A percentile compares a stretch with the other conserved stretches of the same genome.
phyloP scores from a whole-genome alignment of 2,797 vertebrate genomes.

The Tiaroga cobitis region DNA sequence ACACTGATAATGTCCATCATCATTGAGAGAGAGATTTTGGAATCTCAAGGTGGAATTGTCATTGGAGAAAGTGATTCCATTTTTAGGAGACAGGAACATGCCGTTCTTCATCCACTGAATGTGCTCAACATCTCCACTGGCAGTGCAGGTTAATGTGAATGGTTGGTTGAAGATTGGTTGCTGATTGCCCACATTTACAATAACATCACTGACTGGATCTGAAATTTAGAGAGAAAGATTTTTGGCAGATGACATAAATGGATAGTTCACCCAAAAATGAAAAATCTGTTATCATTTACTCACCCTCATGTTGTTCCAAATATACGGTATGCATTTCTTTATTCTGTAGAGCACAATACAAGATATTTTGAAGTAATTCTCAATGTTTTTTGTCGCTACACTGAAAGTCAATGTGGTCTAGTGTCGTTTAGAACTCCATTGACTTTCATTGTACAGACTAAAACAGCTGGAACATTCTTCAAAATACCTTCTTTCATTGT shows the following conservation, averaged over 20 bases:
- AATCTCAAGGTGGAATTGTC: constrained; percentile 67
- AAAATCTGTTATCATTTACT: neutral
- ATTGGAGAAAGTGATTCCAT: constrained; percentile 45
- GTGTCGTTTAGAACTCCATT: neutral
- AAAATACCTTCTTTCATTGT: neutral
- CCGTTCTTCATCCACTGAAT: constrained; percentile 47
- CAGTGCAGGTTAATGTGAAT: constrained; percentile 1
- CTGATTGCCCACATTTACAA: neutral
- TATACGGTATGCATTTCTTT: neutral
- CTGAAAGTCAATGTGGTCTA: neutral
- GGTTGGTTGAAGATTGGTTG: neutral
- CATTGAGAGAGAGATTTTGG: constrained; percentile 55
- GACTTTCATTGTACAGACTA: neutral
- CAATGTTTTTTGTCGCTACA: neutral
- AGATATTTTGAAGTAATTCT: too few relatives aligned
- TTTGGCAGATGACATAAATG: neutral
- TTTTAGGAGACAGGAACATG: constrained; percentile 49
- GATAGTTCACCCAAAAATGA: too few relatives aligned
- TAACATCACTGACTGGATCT: constrained; percentile 1
- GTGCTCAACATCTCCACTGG: neutral
- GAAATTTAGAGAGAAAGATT: neutral
- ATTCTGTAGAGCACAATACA: too few relatives aligned
- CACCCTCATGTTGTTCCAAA: neutral
- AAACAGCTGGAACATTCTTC: neutral
- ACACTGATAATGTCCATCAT: constrained; percentile 70